phyloP scores from a whole-genome alignment of 2,113 vertebrate species.

The Heptranchias perlo region DNA sequence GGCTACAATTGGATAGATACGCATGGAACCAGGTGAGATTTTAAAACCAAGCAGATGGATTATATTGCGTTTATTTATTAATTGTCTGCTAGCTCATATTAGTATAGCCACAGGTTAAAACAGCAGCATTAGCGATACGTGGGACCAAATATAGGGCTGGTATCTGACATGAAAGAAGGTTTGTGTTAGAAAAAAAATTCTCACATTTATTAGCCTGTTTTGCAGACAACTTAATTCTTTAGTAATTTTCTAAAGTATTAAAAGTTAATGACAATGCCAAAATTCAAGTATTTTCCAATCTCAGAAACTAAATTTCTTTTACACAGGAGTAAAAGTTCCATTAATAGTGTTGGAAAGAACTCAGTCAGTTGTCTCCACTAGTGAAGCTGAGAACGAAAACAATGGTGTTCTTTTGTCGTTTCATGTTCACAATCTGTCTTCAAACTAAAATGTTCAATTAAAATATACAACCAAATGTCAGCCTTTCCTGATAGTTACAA shows the following conservation, averaged over 20 bases:
- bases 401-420: background rate
- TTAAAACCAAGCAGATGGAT: background rate
- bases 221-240: background rate
- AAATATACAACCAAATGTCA: background rate
- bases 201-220: background rate
- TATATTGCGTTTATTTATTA: background rate
- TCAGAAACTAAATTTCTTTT: background rate
- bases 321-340: background rate
- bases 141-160: background rate
- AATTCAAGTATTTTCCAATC: background rate
- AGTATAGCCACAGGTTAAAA: background rate
- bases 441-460: background rate
- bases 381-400: background rate
- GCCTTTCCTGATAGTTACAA: background rate
- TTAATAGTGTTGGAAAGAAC: too few relatives aligned
- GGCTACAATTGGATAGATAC: background rate
- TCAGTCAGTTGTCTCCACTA: background rate
- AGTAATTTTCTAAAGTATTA: background rate
- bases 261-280: background rate
- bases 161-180: background rate
- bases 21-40: background rate
- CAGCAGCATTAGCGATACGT: background rate
- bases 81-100: background rate
- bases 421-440: background rate
- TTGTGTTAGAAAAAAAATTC: background rate